phyloP scores from a whole-genome alignment of 2,113 vertebrate species.

The Lipotes vexillifer region DNA sequence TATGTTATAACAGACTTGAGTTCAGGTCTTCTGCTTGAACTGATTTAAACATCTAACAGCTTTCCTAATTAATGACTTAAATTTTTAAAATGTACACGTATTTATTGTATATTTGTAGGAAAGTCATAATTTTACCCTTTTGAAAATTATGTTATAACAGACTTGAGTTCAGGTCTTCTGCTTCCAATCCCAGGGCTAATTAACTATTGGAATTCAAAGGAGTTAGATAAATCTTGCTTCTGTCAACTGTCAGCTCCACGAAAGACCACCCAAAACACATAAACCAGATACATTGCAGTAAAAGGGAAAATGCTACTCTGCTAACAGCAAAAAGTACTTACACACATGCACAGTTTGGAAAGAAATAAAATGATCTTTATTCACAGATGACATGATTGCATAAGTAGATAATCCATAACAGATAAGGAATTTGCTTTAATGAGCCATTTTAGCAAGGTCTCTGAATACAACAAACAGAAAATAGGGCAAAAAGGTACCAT shows the following conservation, averaged over 20 bases:
- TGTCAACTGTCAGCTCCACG: neutral
- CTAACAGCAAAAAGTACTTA: neutral
- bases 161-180: neutral
- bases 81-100: no score
- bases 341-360: neutral
- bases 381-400: neutral
- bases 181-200: neutral
- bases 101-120: no score
- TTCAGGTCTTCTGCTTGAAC: neutral
- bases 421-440: neutral
- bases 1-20: neutral
- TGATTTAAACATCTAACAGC: no score
- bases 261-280: neutral
- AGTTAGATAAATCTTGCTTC: neutral
- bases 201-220: neutral
- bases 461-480: neutral
- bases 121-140: neutral
- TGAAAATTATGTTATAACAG: neutral
- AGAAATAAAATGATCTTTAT: neutral
- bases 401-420: neutral
- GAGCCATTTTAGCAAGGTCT: neutral
- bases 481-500: neutral
- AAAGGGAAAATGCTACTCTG: neutral
- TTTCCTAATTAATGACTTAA: no score
- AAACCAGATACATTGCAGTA: neutral